These are phyloP conservation scores for Lochmaea crataegi DNA, from an alignment of 2,888 invertebrate species.

Conservation along the genomic window DNA sequence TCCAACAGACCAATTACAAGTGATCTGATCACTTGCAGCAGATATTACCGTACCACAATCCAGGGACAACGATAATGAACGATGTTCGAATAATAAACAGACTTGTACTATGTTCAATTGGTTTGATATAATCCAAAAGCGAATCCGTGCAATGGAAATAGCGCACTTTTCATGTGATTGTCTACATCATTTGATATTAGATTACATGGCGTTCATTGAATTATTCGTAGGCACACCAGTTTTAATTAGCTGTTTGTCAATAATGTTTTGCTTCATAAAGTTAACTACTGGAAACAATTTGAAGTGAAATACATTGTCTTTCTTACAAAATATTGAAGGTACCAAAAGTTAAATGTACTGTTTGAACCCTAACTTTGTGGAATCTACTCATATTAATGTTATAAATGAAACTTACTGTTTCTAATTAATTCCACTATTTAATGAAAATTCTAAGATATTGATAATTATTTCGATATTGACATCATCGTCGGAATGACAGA, in stretches of 20 bases:
- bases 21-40: background rate
- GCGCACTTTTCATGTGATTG: background rate
- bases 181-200: conserved; percentile 1
- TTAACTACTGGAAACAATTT: background rate
- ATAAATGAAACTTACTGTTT: too few relatives aligned
- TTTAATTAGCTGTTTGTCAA: background rate
- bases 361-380: too few relatives aligned
- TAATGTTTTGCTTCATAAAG: background rate
- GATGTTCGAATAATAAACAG: conserved; percentile 4
- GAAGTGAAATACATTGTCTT: background rate
- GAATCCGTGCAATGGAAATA: background rate
- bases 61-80: conserved; percentile 4
- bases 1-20: conserved; percentile 1
- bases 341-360: background rate
- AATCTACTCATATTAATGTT: too few relatives aligned
- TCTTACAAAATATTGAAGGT: background rate
- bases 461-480: too few relatives aligned
- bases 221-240: background rate
- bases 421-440: too few relatives aligned
- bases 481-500: too few relatives aligned
- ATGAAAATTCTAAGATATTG: too few relatives aligned
- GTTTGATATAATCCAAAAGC: background rate
- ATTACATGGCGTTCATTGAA: background rate
- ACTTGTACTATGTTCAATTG: conserved; percentile 2
- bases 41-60: background rate